Percentiles rank a stretch among this genome's conserved stretches.
Evolutionary conservation across 2,888 invertebrate genomes (phyloP).

Genomic region (Netelia melanura): DNA sequence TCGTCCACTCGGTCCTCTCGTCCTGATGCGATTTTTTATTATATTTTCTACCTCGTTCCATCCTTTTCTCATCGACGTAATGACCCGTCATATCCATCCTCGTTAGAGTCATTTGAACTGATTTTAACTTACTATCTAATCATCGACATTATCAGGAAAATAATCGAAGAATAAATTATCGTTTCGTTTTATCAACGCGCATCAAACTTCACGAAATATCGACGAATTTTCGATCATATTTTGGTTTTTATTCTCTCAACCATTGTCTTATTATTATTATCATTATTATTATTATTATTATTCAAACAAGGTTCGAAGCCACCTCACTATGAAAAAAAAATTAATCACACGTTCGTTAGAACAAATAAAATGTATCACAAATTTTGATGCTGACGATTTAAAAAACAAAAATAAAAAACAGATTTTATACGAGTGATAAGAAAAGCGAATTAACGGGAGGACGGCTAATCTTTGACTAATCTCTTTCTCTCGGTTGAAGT

Average conservation of each 20-base stretch:
- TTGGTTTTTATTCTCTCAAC: no score
- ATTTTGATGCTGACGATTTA: neutral
- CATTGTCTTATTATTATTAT: neutral
- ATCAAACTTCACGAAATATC: neutral
- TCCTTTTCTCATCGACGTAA: constrained; percentile 31
- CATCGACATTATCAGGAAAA: neutral
- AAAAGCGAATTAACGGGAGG: constrained; percentile 42
- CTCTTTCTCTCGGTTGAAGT: constrained; percentile 61
- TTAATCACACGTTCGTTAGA: neutral
- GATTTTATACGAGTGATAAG: neutral
- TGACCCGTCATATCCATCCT: constrained; percentile 58
- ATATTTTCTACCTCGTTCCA: constrained; percentile 37
- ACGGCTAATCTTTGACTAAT: constrained; percentile 70
- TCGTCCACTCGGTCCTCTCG: constrained; percentile 53
- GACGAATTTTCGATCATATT: no score
- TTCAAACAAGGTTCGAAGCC: neutral
- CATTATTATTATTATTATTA: neutral
- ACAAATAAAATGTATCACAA: neutral
- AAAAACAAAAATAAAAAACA: constrained; percentile 6
- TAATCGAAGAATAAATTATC: neutral
- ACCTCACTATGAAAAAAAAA: constrained; percentile 10
- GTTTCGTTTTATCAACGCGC: neutral
- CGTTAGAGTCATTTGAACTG: constrained; percentile 62
- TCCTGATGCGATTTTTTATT: constrained; percentile 35
- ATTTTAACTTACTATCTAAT: neutral